Percentiles rank a stretch among this genome's conserved stretches.
Evolutionary conservation across 2,797 vertebrate genomes (phyloP).

Genomic region (Loris lydekkerianus): DNA sequence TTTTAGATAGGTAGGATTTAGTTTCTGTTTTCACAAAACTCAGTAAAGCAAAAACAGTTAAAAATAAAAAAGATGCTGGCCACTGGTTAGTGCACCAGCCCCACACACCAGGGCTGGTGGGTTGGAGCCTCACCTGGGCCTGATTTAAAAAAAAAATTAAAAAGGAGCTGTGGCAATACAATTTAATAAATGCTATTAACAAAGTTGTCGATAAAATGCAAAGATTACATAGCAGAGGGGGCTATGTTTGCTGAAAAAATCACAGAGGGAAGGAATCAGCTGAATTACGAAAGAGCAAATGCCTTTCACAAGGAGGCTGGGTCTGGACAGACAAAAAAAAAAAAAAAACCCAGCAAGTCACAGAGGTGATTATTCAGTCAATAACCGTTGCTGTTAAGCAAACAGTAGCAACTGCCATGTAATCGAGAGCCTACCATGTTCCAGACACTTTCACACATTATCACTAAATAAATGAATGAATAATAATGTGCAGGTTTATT

Average conservation of each 20-base stretch:
- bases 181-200: neutral
- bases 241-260: neutral
- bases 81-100: too few species aligned
- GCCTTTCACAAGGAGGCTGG: neutral
- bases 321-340: neutral
- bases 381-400: neutral
- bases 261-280: neutral
- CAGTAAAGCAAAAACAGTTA: neutral
- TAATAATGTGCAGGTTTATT: neutral
- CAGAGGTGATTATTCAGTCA: neutral
- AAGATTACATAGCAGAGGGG: neutral
- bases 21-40: neutral
- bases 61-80: too few species aligned
- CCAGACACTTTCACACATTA: neutral
- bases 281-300: neutral
- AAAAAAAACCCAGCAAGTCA: neutral
- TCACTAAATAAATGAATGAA: neutral
- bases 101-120: too few species aligned
- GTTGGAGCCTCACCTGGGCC: too few species aligned
- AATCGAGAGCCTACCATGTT: neutral
- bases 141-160: neutral
- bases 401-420: neutral
- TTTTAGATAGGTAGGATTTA: neutral
- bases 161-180: neutral
- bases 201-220: neutral